These are phyloP conservation scores for Litoditis marina DNA, from an alignment of 2,888 invertebrate species.

Conservation along the genomic window DNA sequence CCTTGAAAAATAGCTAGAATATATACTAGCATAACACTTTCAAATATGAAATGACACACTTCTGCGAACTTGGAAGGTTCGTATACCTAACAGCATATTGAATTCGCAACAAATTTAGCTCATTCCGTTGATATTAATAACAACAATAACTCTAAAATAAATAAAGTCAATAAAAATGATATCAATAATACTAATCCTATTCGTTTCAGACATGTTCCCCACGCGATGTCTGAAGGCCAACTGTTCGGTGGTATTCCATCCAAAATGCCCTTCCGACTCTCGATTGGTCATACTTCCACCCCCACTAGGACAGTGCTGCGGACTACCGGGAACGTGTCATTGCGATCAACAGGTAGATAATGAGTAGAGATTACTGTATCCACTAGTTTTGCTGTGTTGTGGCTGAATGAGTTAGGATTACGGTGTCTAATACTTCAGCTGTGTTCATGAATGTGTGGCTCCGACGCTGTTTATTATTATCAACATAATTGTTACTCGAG, in stretches of 20 bases:
- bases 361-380: neutral
- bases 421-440: neutral
- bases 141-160: too few relatives aligned
- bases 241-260: constrained; percentile 55
- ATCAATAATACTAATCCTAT: too few relatives aligned
- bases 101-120: too few relatives aligned
- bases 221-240: constrained; percentile 47
- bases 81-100: too few relatives aligned
- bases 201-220: constrained; percentile 32
- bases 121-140: too few relatives aligned
- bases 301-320: constrained; percentile 58
- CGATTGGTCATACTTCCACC: constrained; percentile 49
- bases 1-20: too few relatives aligned
- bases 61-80: too few relatives aligned
- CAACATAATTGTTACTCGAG: too few relatives aligned
- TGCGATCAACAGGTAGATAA: constrained; percentile 39
- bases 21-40: too few relatives aligned
- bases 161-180: too few relatives aligned
- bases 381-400: neutral
- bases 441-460: neutral
- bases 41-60: too few relatives aligned
- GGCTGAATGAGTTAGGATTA: too few relatives aligned
- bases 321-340: constrained; percentile 31
- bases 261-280: constrained; percentile 58
- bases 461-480: neutral